These are phyloP conservation scores for Pyrocoelia pectoralis DNA, from an alignment of 2,888 invertebrate species.

Conservation along the genomic window DNA sequence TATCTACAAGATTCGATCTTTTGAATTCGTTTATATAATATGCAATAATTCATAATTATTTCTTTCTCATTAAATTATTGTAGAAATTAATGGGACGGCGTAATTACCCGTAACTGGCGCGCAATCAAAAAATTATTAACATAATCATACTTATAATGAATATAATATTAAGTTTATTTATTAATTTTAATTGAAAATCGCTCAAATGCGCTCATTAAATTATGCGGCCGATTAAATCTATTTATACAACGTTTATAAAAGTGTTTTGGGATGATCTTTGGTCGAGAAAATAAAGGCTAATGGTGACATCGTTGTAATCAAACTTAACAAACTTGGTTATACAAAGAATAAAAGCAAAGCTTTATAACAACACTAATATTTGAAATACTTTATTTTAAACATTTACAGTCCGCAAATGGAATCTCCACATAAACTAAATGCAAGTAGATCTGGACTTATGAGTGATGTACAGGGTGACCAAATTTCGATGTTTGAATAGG, in stretches of 20 bases:
- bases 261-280: too few relatives aligned
- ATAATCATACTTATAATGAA: conserved; percentile 1
- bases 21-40: conserved; percentile 22
- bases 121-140: neutral
- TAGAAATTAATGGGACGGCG: neutral
- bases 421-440: too few relatives aligned
- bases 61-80: conserved; percentile 8
- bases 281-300: too few relatives aligned
- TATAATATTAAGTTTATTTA: conserved; percentile 1
- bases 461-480: too few relatives aligned
- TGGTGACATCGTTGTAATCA: too few relatives aligned
- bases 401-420: too few relatives aligned
- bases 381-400: too few relatives aligned
- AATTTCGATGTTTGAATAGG: too few relatives aligned
- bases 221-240: neutral
- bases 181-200: neutral
- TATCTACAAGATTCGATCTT: conserved; percentile 27
- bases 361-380: too few relatives aligned
- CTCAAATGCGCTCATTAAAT: neutral
- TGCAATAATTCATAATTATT: conserved; percentile 7
- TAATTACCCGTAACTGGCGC: neutral
- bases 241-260: neutral
- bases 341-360: too few relatives aligned
- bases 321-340: too few relatives aligned
- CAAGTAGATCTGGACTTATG: too few relatives aligned